A percentile compares a stretch with the other conserved stretches of the same genome.
Conservation (phyloP, 2,888 invertebrate genomes). For the Pogonocherus hispidulus region DNA sequence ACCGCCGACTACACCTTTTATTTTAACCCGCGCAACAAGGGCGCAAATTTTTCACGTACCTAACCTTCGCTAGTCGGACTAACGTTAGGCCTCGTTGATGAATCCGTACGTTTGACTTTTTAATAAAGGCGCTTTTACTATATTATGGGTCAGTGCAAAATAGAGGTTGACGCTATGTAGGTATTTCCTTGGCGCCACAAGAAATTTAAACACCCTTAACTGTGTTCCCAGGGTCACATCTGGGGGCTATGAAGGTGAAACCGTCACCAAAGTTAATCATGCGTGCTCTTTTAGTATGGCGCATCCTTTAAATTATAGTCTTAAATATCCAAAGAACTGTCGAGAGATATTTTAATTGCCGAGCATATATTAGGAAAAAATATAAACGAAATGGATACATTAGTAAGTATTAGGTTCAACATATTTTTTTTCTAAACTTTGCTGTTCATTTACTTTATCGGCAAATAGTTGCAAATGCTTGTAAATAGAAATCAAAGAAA, state of each 20-base stretch:
- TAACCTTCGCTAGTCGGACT: too few species aligned
- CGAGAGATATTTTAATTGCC: conserved; percentile 45
- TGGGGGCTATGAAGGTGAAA: conserved; percentile 9
- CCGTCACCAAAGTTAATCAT: conserved; percentile 20
- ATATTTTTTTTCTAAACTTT: neutral
- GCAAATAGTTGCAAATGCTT: too few species aligned
- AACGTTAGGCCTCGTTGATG: too few species aligned
- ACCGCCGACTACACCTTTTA: too few species aligned
- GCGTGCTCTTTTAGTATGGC: conserved; percentile 22
- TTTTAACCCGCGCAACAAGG: too few species aligned
- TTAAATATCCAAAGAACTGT: conserved; percentile 32
- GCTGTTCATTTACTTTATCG: too few species aligned
- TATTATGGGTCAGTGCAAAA: neutral
- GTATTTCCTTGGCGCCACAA: conserved; percentile 17
- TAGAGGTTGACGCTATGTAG: too few species aligned
- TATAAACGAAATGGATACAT: neutral
- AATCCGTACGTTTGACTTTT: too few species aligned
- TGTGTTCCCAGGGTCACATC: conserved; percentile 16
- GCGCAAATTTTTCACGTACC: too few species aligned
- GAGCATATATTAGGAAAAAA: conserved; percentile 40
- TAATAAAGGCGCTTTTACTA: too few species aligned
- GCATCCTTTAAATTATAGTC: conserved; percentile 13
- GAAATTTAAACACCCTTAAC: conserved; percentile 11
- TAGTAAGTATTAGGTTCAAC: neutral
- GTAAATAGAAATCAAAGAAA: too few species aligned